Base-by-base conservation (phyloP, 1,140 invertebrate genomes). In the Aphis gossypii region DNA sequence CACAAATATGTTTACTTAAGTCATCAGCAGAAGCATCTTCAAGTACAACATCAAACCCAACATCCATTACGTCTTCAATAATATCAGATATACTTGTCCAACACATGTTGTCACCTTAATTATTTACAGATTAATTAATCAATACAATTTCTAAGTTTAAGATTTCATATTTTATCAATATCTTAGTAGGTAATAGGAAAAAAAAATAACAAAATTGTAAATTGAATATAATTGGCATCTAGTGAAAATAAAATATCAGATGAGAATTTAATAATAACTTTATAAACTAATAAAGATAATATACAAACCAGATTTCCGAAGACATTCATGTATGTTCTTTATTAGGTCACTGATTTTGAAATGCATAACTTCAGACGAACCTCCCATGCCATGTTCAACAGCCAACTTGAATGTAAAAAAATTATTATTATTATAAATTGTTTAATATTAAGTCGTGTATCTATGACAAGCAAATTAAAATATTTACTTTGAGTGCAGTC, bases 61-160 rank as follows among this genome's bases (percentile, higher is more conserved):
- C 82, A 84, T 93, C 92, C 92, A 93, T 93, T 51, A 86, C 82
- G 23, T 93, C 92, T 93, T 93, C 92, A 41, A 93, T 93, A 51
- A 93, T 93, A 44, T 93, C 92, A 20, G 92, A 93, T 93, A 93
- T 83, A 14, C 3, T 83, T 7, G 92, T 93, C 92, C 92, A 93
- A 84, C 82, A 86, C 48, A 83, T 76, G 14, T 56, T 82, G 14
- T 84, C 68, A 48, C 91, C 91, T 92, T 41, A 76, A 92, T 90
- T 44, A 68, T 46, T 46, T 11, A 46, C 46, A 8, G 18, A 89
- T 54, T 38, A 86, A 76, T 25, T 44, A 87, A 48, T 90, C 5
- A 90, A 14, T 90, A 56, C 18, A 25, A 56, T 9, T 41, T 23
- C 6, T 41, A 56, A 38, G 11, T 54, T 25, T 11, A 41, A 38